phyloP scores from a whole-genome alignment of 2,888 invertebrate genomes.

The Acleris holmiana region DNA sequence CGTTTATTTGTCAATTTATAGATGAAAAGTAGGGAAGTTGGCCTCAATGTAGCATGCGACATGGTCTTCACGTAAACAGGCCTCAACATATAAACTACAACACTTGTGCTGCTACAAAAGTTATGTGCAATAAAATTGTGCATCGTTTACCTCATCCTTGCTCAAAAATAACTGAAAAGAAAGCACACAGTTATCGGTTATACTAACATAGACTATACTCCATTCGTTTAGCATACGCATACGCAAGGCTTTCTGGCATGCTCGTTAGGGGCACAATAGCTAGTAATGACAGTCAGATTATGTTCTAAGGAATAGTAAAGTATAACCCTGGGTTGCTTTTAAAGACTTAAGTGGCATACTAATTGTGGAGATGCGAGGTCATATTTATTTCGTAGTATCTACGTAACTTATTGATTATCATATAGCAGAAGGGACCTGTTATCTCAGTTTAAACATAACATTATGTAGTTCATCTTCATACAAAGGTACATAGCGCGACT shows the following conservation, averaged over 20 bases:
- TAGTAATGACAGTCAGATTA: constrained; percentile 9
- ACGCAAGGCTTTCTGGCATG: constrained; percentile 16
- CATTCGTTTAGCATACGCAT: constrained; percentile 22
- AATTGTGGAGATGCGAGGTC: neutral
- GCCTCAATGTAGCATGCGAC: constrained; percentile 4
- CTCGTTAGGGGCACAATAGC: constrained; percentile 8
- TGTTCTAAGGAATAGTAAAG: constrained; percentile 3
- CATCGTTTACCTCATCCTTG: constrained; percentile 73
- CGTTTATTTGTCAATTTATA: too few relatives aligned
- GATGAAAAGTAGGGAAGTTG: neutral
- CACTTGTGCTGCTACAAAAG: constrained; percentile 29
- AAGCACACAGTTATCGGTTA: constrained; percentile 56
- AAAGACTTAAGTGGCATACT: neutral
- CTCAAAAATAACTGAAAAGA: constrained; percentile 74
- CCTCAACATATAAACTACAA: neutral
- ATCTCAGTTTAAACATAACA: too few relatives aligned
- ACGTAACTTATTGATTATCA: too few relatives aligned
- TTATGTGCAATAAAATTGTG: constrained; percentile 42
- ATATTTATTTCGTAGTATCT: neutral
- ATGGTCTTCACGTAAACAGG: neutral
- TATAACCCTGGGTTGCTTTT: neutral
- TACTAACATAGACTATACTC: constrained; percentile 32
- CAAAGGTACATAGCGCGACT: too few relatives aligned
- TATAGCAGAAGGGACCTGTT: too few relatives aligned
- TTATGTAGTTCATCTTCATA: too few relatives aligned